Base-by-base conservation (phyloP, 1,140 invertebrate genomes). In the Ptiloglossa arizonensis region DNA sequence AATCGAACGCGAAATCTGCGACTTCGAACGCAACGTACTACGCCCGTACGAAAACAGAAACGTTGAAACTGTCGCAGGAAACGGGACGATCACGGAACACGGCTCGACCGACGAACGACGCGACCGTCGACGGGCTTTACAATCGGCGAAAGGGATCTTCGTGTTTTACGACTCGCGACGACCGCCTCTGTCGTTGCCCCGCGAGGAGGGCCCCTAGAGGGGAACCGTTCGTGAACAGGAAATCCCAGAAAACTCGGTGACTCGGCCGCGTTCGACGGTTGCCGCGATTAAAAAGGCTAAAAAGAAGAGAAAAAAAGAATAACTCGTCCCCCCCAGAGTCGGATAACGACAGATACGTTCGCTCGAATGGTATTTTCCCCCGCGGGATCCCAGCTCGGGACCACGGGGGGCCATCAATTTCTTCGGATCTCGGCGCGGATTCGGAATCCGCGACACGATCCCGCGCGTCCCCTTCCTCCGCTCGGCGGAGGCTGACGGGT, bases 401-500 rank as follows among this genome's bases (percentile, higher is more conserved):
- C 11, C 2, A 22, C 22, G 22, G 6, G 9, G 35, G 24, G 38
- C 35, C 6, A 41, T 73, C 46, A 44, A 73, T 74, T 44, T 66
- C 38, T 67, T 46, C 8, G 38, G 27, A 11, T 15, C 6, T 2
- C 13, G n/a, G 38, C 62, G 19, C 22, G 79, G 57, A 84, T 83
- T 50, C 50, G 62, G 75, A 46, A 80, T 75, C 82, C 75, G 38
- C 35, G 60, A 64, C 60, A 48, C 81, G 74, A 82, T 60, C 32
- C n/a, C 38, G 17, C 24, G n/a, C n/a, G 46, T 41, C 57, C 63
- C 11, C 0, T 59, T 38, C 59, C 29, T 64, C 38, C 24, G 50
- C 29, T 64, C 38, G 24, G 50, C 46, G 66, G 72, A 77, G 56
- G 54, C 72, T 81, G 82, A 84, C 50, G 73, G 73, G 71, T 83